Conservation (phyloP, 2,113 vertebrate genomes). For the Erythrocercus mccallii region DNA sequence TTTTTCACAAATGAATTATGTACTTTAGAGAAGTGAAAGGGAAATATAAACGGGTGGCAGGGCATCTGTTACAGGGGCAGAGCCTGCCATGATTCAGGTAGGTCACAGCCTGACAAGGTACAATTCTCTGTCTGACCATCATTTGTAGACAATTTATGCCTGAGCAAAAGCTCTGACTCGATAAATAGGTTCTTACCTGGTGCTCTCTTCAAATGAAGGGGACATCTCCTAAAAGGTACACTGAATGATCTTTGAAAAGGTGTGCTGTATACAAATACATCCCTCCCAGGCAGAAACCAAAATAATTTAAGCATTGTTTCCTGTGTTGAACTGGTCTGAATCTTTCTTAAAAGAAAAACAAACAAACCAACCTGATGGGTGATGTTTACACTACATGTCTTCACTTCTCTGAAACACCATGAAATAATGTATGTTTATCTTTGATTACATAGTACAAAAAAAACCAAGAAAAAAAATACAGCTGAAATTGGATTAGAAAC, state of each 20-base stretch:
- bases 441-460: slow-evolving; percentile 56
- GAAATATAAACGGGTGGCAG: neutral
- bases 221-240: fast-evolving
- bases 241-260: neutral
- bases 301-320: neutral
- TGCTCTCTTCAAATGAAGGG: neutral
- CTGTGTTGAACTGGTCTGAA: neutral
- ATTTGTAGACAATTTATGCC: neutral
- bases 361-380: neutral
- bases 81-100: neutral
- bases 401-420: slow-evolving; percentile 33
- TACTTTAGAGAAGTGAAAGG: neutral
- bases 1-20: neutral
- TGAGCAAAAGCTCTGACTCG: neutral
- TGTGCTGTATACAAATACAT: neutral
- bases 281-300: neutral
- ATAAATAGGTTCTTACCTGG: neutral
- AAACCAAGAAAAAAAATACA: neutral
- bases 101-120: neutral
- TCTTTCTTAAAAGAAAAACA: neutral
- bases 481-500: slow-evolving; percentile 74
- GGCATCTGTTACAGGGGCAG: neutral
- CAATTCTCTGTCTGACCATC: neutral
- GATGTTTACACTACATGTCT: neutral
- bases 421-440: slow-evolving; percentile 63